Conservation (phyloP, 37 sponge, comb jelly and placozoan genomes). For the Chondrilla cf. caribensis region DNA sequence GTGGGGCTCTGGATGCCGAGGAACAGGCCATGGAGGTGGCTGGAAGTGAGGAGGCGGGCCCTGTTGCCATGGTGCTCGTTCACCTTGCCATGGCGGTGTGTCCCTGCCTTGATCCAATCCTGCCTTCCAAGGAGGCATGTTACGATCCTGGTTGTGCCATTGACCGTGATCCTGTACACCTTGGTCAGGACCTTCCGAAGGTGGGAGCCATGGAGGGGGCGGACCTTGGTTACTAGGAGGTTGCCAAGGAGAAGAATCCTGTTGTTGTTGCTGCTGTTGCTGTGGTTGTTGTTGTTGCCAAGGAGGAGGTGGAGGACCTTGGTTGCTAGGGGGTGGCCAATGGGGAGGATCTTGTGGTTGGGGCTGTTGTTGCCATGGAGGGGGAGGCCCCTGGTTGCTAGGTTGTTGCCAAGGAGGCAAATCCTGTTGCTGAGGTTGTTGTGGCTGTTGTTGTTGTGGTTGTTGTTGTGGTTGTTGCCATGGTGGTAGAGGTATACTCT, state of each 20-base stretch:
- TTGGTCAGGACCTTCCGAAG: neutral
- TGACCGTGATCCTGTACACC: neutral
- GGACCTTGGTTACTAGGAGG: neutral
- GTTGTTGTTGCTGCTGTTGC: neutral
- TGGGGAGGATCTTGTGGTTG: neutral
- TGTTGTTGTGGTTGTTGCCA: conserved; percentile 17
- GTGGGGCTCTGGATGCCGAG: neutral
- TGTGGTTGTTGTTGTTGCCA: conserved; percentile 23
- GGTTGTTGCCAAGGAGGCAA: conserved; percentile 21
- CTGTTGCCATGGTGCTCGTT: conserved; percentile 16
- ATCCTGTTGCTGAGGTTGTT: neutral
- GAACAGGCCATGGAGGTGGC: conserved; percentile 11
- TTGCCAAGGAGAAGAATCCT: conserved; percentile 18
- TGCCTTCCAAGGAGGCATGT: neutral
- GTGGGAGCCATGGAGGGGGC: conserved; percentile 27
- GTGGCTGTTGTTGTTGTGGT: conserved; percentile 12
- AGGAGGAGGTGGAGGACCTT: conserved; percentile 11
- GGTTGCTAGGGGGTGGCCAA: conserved; percentile 27
- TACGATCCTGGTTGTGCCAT: neutral
- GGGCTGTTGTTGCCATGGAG: conserved; percentile 28
- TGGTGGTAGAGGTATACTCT: conserved; percentile 14
- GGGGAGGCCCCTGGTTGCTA: neutral
- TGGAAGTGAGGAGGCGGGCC: conserved; percentile 6
- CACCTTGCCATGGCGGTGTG: conserved; percentile 1
- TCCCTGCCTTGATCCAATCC: neutral